Conservation (phyloP, 2,888 invertebrate species). For the Dynastes maya region DNA sequence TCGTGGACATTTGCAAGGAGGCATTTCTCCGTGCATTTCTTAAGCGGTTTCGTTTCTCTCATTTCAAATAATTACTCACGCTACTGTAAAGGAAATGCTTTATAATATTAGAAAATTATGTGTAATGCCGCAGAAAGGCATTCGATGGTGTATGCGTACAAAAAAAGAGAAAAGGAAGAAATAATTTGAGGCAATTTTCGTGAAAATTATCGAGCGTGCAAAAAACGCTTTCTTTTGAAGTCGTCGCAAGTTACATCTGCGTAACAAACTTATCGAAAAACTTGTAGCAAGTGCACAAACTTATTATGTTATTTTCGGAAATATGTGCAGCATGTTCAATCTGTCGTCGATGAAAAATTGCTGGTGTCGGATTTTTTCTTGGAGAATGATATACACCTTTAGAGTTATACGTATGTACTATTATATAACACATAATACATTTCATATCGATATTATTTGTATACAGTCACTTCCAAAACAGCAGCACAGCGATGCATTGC, state of each 20-base stretch:
- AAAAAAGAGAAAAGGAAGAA: slow-evolving; percentile 6
- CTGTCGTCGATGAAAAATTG: neutral
- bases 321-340: slow-evolving; percentile 5
- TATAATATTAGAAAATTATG: slow-evolving; percentile 45
- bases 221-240: slow-evolving; percentile 18
- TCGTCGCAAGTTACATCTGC: slow-evolving; percentile 12
- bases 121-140: slow-evolving; percentile 24
- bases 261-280: slow-evolving; percentile 12
- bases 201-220: slow-evolving; percentile 31
- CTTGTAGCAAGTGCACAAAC: neutral
- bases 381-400: neutral
- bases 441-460: too few species aligned
- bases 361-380: neutral
- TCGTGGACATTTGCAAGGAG: slow-evolving; percentile 12
- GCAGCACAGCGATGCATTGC: too few species aligned
- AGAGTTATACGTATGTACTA: neutral
- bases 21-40: slow-evolving; percentile 14
- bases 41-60: neutral
- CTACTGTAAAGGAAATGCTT: slow-evolving; percentile 37
- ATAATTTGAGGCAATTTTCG: slow-evolving; percentile 37
- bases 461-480: too few species aligned
- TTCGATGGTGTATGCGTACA: slow-evolving; percentile 11
- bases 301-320: slow-evolving; percentile 28
- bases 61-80: slow-evolving; percentile 44
- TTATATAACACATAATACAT: too few species aligned